phyloP scores from a whole-genome alignment of 2,797 vertebrate species.

The Leptatherina wallacei region DNA sequence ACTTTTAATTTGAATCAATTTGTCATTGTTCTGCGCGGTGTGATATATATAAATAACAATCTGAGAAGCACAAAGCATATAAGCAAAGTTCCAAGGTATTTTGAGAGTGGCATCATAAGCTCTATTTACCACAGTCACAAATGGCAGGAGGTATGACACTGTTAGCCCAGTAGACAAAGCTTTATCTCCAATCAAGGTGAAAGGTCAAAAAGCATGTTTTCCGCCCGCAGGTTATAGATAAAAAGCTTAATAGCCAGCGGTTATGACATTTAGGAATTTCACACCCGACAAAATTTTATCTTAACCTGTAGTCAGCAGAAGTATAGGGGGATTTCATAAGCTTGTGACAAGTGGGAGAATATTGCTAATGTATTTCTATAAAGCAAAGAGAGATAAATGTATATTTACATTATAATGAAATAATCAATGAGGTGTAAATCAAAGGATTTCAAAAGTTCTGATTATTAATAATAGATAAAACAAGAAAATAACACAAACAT shows the following conservation, averaged over 20 bases:
- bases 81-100: constrained; percentile 14
- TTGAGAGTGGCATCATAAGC: constrained; percentile 30
- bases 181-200: constrained; percentile 56
- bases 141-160: constrained; percentile 31
- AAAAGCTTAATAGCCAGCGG: constrained; percentile 49
- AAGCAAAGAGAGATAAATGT: background rate
- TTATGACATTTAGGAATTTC: constrained; percentile 60
- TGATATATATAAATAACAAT: constrained; percentile 39
- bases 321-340: constrained; percentile 17
- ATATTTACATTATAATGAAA: background rate
- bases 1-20: constrained; percentile 39
- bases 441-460: too few species aligned
- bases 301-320: constrained; percentile 60
- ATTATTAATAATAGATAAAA: background rate
- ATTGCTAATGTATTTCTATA: constrained; percentile 21
- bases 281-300: constrained; percentile 61
- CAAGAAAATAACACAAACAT: background rate
- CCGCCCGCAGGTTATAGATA: constrained; percentile 47
- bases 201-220: constrained; percentile 55
- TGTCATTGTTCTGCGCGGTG: constrained; percentile 22
- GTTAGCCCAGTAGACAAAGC: constrained; percentile 40
- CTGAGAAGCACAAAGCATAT: constrained; percentile 11
- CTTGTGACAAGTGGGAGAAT: background rate
- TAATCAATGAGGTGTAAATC: too few species aligned
- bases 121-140: constrained; percentile 34